Base-by-base conservation (phyloP, 2,888 invertebrate genomes). In the Pteria penguin region DNA sequence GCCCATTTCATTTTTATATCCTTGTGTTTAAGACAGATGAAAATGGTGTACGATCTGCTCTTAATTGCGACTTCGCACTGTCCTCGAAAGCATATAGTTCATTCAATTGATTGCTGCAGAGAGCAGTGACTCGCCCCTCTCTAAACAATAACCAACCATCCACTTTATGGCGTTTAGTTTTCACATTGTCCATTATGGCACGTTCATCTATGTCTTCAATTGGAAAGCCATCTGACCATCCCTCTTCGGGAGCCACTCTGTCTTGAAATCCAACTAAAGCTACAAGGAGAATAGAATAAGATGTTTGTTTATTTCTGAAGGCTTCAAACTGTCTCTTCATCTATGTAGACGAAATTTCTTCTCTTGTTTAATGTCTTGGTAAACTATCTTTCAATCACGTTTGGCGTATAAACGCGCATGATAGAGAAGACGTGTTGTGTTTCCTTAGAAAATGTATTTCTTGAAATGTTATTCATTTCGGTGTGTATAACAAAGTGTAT, bases 211-310 rank as follows among this genome's bases (percentile, higher is more conserved):
- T 72, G 18, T 76, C 72, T 3, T 31, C 36, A 3, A 57, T 58
- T 22, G 24, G 27, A 31, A 70, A 69, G 18, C 45, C 29, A 33
- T 32, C n/a, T 11, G 55, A 29, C 76, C 76, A 76, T 14, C 72
- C 68, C 11, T 27, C 32, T 62, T 68, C 72, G 58, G 76, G 76
- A 14, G 68, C 72, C 11, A 63, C 55, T 45, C 68, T 29, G 36
- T 69, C 76, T 60, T 72, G 72, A 55, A 76, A 76, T 36, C 72
- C 62, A 33, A 76, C 29, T 11, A 76, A 22, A 61, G 66, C 75
- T 71, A 61, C 26, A 70, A 71, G 5, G 0, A 33, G 31, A 70
- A 11, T 61, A 14, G 36, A 27, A 24, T 11, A 63, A 27, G 4
- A 4, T n/a, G n/a, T n/a, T n/a, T n/a, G n/a, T n/a, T n/a, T n/a